Base-by-base conservation (phyloP, 2,888 invertebrate species). In the Blastobasis lacticolella region DNA sequence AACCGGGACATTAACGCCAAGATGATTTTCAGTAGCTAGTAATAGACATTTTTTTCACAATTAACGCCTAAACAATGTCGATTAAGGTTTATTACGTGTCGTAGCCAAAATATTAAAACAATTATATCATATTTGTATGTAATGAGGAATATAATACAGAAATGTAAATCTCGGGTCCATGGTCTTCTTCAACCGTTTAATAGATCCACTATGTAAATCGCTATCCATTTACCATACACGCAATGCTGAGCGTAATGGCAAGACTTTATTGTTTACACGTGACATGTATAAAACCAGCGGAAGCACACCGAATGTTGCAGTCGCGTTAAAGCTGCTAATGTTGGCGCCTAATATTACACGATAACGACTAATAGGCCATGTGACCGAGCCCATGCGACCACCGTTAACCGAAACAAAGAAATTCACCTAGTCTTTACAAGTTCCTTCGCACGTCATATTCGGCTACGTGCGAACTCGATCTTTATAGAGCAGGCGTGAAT, bases 241-340 rank as follows among this genome's bases (percentile, higher is more conserved):
- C 60, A 59, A 64, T 57, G 50, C 48, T 51, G 50, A 59, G 59
- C 54, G 51, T 60, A 57, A 58, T 46, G 52, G 55, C 56, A 59
- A 59, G 55, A 60, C 62, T 64, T 66, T 69, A 73, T 73, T 72
- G 68, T 77, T 74, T 70, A 70, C 78, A 72, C 69, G 69, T 71
- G 63, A 71, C 66, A 55, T 58, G 67, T 71, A 75, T 79, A 77
- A 70, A 75, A 67, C 60, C 61, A 53, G 55, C 56, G 57, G 61
- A 64, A 72, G 63, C 58, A 54, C 58, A 62, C 58, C 58, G 60
- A 68, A 61, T 61, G 59, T 61, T 70, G 58, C 73, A 79, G 73
- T 76, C 64, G 60, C 52, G 51, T 54, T 56, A 55, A 54, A 63
- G 63, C 62, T 46, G 52, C 54, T 61, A 56, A 57, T 52, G 57